phyloP scores from a whole-genome alignment of 2,888 invertebrate genomes.

The Caenorhabditis sp. region DNA sequence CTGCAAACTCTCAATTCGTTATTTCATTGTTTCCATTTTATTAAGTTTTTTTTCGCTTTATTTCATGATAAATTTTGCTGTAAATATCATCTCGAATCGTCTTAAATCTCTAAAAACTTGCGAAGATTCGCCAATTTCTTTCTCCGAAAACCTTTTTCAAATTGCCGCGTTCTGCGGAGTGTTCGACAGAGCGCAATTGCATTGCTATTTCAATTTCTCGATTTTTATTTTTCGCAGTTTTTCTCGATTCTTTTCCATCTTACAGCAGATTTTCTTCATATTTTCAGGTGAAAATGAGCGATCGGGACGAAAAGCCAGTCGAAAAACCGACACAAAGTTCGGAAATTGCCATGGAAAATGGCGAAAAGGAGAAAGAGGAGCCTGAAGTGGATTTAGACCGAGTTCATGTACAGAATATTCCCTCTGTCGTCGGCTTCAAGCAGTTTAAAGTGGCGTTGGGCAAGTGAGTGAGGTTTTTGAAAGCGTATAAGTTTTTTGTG shows the following conservation, averaged over 20 bases:
- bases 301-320: background rate
- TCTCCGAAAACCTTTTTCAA: no score
- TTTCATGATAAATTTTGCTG: no score
- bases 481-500: no score
- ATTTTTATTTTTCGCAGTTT: background rate
- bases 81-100: no score
- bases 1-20: no score
- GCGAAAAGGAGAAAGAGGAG: slow-evolving; percentile 1
- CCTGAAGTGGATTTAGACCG: slow-evolving; percentile 65
- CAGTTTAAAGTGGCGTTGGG: slow-evolving; percentile 76
- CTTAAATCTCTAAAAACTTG: no score
- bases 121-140: no score
- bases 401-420: slow-evolving; percentile 77
- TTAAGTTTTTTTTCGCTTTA: no score
- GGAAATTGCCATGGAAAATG: background rate
- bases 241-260: background rate
- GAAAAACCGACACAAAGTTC: background rate
- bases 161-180: no score
- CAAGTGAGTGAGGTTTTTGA: slow-evolving; percentile 69
- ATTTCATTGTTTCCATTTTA: no score
- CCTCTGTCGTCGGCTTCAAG: slow-evolving; percentile 72
- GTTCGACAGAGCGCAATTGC: no score
- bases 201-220: no score
- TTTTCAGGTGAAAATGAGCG: slow-evolving; percentile 2
- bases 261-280: background rate